These are phyloP conservation scores for Stegostoma tigrinum DNA, from an alignment of 2,113 vertebrate species.

Conservation along the genomic window DNA sequence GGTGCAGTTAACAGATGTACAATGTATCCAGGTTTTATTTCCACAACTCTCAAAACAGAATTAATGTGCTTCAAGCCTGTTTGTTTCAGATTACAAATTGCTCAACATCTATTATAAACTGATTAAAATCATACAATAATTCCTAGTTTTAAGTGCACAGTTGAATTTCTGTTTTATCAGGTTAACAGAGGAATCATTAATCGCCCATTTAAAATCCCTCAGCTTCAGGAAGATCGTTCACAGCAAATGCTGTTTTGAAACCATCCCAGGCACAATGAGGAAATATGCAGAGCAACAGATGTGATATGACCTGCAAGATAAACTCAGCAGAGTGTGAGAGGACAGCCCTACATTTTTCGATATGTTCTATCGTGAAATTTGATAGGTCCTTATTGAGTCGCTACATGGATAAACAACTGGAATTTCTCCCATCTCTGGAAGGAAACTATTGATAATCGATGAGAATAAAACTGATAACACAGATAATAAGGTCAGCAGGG, in stretches of 20 bases:
- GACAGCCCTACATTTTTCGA: neutral
- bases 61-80: neutral
- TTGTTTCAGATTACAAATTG: neutral
- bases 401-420: neutral
- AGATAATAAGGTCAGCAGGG: neutral
- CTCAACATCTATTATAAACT: neutral
- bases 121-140: neutral
- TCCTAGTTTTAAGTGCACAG: neutral
- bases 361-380: neutral
- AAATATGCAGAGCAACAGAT: neutral
- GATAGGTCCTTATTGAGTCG: neutral
- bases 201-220: neutral
- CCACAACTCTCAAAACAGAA: neutral
- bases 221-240: neutral
- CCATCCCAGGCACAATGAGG: neutral
- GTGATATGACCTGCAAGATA: neutral
- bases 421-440: neutral
- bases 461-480: neutral
- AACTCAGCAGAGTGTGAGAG: neutral
- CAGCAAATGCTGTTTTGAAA: neutral
- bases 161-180: neutral
- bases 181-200: neutral
- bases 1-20: neutral
- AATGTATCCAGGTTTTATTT: neutral
- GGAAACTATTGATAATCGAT: neutral